Percentiles rank a stretch among this genome's conserved stretches.
Evolutionary conservation across 2,888 invertebrate genomes (phyloP).

Genomic region (Eurois occulta): DNA sequence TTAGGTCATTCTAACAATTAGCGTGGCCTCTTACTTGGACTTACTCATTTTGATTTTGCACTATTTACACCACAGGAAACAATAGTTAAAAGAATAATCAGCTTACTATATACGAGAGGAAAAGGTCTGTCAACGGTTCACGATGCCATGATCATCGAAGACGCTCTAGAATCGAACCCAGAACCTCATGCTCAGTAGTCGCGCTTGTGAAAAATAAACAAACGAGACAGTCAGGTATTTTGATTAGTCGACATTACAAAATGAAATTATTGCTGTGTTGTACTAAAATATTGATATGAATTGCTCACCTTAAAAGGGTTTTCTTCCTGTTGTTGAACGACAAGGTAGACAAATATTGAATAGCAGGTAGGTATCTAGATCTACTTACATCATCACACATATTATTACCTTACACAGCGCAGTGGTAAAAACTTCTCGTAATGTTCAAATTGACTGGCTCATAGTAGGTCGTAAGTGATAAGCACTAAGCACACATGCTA

Average conservation of each 20-base stretch:
- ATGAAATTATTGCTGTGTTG: not conserved
- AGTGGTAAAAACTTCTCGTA: not conserved
- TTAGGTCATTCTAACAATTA: not conserved
- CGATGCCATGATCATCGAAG: not conserved
- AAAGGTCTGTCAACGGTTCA: not conserved
- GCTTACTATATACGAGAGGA: not conserved
- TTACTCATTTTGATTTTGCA: not conserved
- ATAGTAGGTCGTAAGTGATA: not conserved
- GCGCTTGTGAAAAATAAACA: not conserved
- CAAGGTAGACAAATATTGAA: not conserved
- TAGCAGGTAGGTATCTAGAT: not conserved
- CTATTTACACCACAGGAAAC: not conserved
- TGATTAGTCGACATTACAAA: not conserved
- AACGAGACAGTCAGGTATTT: not conserved
- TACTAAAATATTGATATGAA: not conserved
- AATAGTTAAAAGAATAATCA: not conserved
- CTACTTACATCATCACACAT: not conserved
- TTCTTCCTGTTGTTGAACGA: not conserved
- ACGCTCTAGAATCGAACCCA: not conserved
- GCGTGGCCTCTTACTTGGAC: not conserved
- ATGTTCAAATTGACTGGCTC: slow-evolving; percentile 1
- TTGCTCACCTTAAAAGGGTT: not conserved
- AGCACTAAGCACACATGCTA: slow-evolving; percentile 13
- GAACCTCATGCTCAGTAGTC: not conserved
- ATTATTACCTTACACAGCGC: not conserved